phyloP scores from a whole-genome alignment of 2,888 invertebrate genomes.

The Chaetogeoica ovagalla region DNA sequence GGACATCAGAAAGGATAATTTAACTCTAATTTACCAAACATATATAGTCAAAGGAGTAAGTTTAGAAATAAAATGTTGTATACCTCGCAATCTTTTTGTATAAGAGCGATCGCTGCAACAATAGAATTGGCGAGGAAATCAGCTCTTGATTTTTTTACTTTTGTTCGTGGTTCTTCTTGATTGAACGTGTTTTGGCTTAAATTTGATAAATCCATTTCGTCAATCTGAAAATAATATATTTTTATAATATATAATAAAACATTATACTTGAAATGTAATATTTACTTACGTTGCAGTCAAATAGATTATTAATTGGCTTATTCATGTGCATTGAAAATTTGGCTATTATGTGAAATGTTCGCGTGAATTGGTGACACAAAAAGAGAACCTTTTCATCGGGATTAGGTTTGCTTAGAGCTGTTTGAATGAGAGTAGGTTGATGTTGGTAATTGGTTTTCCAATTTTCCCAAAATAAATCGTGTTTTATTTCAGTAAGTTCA shows the following conservation, averaged over 20 bases:
- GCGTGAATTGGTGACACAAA: slow-evolving; percentile 78
- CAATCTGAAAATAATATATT: slow-evolving; percentile 2
- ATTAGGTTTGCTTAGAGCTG: slow-evolving; percentile 75
- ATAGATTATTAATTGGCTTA: slow-evolving; percentile 75
- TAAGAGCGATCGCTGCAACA: slow-evolving; percentile 14
- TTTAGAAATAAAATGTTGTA: neutral
- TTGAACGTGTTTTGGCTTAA: slow-evolving; percentile 37
- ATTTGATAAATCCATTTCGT: slow-evolving; percentile 39
- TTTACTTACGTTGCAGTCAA: slow-evolving; percentile 70
- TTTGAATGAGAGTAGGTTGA: slow-evolving; percentile 67
- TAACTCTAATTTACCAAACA: no score
- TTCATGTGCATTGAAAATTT: slow-evolving; percentile 74
- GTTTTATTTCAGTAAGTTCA: slow-evolving; percentile 58
- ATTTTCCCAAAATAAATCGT: slow-evolving; percentile 59
- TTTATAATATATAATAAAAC: slow-evolving; percentile 6
- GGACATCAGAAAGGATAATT: no score
- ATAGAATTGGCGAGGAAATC: slow-evolving; percentile 37
- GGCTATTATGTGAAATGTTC: slow-evolving; percentile 77
- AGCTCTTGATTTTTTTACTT: slow-evolving; percentile 38
- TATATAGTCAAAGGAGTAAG: no score
- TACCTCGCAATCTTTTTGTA: slow-evolving; percentile 51
- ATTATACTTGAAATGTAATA: neutral
- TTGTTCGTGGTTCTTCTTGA: slow-evolving; percentile 35
- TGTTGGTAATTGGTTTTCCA: slow-evolving; percentile 56
- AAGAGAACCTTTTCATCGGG: slow-evolving; percentile 77